phyloP scores from a whole-genome alignment of 2,113 vertebrate species.

The Pangasianodon hypophthalmus region DNA sequence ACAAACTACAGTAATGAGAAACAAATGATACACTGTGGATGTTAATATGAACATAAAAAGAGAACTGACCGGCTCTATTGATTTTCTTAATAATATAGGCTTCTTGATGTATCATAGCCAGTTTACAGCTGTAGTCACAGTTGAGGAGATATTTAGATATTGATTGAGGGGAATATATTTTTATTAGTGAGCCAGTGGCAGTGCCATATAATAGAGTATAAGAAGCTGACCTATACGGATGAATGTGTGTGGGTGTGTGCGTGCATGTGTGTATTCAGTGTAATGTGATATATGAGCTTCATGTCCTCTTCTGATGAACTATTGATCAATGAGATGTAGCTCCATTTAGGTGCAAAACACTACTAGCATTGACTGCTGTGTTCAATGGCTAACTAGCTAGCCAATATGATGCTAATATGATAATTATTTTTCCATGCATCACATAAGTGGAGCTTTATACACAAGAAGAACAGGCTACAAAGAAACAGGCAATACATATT shows the following conservation, averaged over 20 bases:
- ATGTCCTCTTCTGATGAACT: conserved; percentile 1
- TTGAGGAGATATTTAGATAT: conserved; percentile 19
- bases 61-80: background rate
- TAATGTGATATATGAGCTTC: background rate
- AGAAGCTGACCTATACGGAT: conserved; percentile 1
- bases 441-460: background rate
- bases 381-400: background rate
- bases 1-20: background rate
- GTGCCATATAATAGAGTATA: background rate
- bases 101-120: background rate
- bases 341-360: background rate
- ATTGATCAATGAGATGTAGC: background rate
- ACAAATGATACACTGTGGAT: background rate
- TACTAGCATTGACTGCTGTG: background rate
- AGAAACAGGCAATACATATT: background rate
- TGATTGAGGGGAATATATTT: conserved; percentile 30
- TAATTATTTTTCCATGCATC: background rate
- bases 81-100: conserved; percentile 20
- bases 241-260: background rate
- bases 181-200: conserved; percentile 32
- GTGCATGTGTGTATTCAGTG: background rate
- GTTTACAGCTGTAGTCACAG: conserved; percentile 27
- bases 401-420: background rate
- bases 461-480: background rate
- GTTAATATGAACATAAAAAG: conserved; percentile 4